These are phyloP conservation scores for Dromaius novaehollandiae DNA, from an alignment of 2,113 vertebrate species.

Conservation along the genomic window DNA sequence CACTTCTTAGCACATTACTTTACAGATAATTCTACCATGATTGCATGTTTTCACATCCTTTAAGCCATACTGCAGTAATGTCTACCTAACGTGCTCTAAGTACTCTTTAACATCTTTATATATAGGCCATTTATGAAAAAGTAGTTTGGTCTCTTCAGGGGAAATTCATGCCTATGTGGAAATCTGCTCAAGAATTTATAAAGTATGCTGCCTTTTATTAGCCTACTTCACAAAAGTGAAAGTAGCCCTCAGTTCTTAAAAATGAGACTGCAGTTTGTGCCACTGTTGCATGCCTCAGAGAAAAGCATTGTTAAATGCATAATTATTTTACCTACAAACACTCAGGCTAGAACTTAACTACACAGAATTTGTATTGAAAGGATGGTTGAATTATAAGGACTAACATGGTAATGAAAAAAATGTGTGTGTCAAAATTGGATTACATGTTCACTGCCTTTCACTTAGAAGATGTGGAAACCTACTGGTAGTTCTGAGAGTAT, in stretches of 20 bases:
- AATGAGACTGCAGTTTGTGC: neutral
- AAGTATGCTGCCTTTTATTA: neutral
- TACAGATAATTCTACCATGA: neutral
- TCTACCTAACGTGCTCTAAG: neutral
- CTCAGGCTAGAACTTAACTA: neutral
- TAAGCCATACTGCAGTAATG: neutral
- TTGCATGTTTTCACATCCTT: neutral
- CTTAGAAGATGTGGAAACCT: neutral
- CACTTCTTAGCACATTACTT: neutral
- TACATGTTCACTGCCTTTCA: neutral
- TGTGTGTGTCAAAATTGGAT: neutral
- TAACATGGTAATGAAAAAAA: neutral
- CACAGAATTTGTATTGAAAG: neutral
- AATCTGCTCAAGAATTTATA: neutral
- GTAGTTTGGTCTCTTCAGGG: neutral
- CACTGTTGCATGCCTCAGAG: neutral
- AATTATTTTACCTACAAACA: neutral
- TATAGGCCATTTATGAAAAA: neutral
- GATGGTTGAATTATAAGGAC: neutral
- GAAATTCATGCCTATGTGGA: neutral
- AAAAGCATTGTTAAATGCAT: neutral
- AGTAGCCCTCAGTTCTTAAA: neutral
- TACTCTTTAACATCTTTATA: neutral
- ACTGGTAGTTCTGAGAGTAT: neutral
- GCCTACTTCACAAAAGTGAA: neutral